These are phyloP conservation scores for crab-eating macaque (Macaca fascicularis) DNA, from an alignment of 2,113 vertebrate genomes.

Conservation along the genomic window DNA sequence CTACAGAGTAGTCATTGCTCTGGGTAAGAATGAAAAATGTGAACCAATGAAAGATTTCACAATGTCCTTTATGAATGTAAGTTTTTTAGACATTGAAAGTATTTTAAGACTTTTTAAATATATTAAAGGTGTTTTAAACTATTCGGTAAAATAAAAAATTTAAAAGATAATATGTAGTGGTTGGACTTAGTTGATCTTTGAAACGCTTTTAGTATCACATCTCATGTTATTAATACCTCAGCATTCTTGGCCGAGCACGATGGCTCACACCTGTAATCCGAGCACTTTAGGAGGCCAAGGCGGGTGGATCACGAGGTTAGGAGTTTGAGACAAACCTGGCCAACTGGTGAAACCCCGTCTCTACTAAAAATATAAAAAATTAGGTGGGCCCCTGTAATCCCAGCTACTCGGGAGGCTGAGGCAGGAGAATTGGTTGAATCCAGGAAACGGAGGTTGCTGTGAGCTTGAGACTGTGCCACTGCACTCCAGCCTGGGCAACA, in stretches of 20 bases:
- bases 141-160: background rate
- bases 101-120: conserved; percentile 31
- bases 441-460: too few species aligned
- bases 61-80: background rate
- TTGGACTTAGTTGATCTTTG: conserved; percentile 41
- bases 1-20: background rate
- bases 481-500: too few species aligned
- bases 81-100: conserved; percentile 26
- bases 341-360: too few species aligned
- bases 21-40: conserved; percentile 38
- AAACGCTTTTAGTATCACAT: background rate
- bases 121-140: conserved; percentile 21
- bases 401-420: too few species aligned
- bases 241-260: background rate
- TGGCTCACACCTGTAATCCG: too few species aligned
- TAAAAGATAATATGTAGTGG: background rate
- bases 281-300: too few species aligned
- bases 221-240: background rate
- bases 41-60: conserved; percentile 10
- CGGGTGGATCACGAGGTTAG: too few species aligned
- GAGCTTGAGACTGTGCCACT: too few species aligned
- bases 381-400: too few species aligned
- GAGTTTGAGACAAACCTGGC: too few species aligned
- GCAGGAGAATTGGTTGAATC: too few species aligned
- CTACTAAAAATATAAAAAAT: too few species aligned